phyloP scores from a whole-genome alignment of 2,113 vertebrate genomes.

The Amazona vittata region DNA sequence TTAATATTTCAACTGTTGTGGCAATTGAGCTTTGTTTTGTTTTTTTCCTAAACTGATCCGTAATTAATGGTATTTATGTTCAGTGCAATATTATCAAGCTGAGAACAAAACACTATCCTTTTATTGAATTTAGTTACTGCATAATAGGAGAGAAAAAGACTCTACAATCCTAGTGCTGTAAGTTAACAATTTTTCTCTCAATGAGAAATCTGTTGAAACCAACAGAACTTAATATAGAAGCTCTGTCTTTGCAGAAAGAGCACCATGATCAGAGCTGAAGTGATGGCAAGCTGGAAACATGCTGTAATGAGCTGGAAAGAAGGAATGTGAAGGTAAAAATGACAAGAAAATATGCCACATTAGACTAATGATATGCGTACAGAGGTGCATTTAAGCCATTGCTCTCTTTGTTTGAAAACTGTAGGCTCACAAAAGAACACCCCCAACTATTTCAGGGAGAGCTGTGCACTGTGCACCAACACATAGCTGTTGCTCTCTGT shows the following conservation, averaged over 20 bases:
- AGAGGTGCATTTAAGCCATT: background rate
- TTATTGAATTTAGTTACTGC: background rate
- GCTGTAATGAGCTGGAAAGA: constrained; percentile 20
- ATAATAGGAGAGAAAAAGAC: background rate
- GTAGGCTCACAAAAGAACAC: background rate
- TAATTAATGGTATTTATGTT: background rate
- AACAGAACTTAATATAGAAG: background rate
- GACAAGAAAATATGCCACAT: background rate
- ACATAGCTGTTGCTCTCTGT: background rate
- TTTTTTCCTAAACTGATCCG: background rate
- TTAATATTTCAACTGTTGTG: background rate
- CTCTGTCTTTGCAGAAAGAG: constrained; percentile 2
- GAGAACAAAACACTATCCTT: background rate
- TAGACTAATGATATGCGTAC: background rate
- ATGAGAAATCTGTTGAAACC: background rate
- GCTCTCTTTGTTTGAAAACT: background rate
- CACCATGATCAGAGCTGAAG: background rate
- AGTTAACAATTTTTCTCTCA: background rate
- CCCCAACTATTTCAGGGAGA: background rate
- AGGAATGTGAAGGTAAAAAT: background rate
- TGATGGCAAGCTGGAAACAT: background rate
- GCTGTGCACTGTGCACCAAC: background rate
- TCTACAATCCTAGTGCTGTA: background rate
- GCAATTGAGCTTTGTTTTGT: background rate
- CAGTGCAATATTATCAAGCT: background rate